Evolutionary conservation across 1,140 invertebrate genomes (phyloP), one percentile per base, ranked within the genome.

Genomic region (Caenorhabditis remanei): DNA sequence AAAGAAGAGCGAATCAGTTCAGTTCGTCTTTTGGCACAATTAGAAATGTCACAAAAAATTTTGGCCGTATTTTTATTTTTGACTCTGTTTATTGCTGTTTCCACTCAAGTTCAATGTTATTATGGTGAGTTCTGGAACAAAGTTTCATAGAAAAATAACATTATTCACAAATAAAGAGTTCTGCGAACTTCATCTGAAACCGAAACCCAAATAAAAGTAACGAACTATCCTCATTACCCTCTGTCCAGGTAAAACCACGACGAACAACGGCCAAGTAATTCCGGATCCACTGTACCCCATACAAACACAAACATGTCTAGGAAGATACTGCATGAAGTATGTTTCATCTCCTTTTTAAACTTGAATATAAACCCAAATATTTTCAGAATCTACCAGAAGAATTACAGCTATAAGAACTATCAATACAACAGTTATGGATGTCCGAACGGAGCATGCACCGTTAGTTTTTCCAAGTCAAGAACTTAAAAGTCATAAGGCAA

Each of bases 321-420:
- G 21, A 19, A 21, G 8, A n/a, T 58, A 40, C 32, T 65, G 61
- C 32, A 65, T 65, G 61, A 65, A 40, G 61, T 65, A 65, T 41
- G 4, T 65, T 32, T 9, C 9, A 40, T 3, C 21, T 14, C 32
- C 32, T n/a, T n/a, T 21, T 2, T 14, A 65, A 21, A n/a, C 56
- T 65, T 65, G 14, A 32, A 9, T n/a, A 53, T 2, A n/a, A 8
- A 58, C 8, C 40, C 11, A 40, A 65, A 40, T 40, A 40, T 43
- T 43, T 67, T 46, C 61, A 71, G 65, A 71, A 71, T 43, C 19
- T 71, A 43, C 16, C 65, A 71, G 19, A 71, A 43, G 14, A 40
- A 41, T 40, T 8, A 5, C 21, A 65, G 24, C 61, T 32, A 63
- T 24, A 63, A 63, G 9, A 71, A 71, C 65, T 46, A 43, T n/a